A percentile compares a stretch with the other conserved stretches of the same genome.
Conservation (phyloP, 2,888 invertebrate species). For the Cancer borealis region DNA sequence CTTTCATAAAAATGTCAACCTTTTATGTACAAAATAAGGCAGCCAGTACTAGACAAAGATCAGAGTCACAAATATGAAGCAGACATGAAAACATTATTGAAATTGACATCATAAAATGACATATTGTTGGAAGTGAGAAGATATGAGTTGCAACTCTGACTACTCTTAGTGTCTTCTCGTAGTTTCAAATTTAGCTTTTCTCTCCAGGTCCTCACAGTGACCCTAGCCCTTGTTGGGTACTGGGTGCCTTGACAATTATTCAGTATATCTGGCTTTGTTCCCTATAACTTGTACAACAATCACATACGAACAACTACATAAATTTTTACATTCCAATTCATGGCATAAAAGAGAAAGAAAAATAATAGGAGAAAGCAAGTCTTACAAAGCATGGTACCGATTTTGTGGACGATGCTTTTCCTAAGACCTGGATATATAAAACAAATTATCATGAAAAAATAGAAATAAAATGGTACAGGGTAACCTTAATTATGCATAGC, state of each 20-base stretch:
- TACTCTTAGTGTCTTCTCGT: not conserved
- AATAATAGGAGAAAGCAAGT: no score
- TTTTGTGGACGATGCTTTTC: not conserved
- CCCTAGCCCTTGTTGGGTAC: not conserved
- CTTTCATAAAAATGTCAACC: conserved; percentile 48
- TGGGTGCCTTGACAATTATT: not conserved
- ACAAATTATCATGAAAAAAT: not conserved
- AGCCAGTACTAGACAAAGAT: not conserved
- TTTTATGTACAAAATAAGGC: not conserved
- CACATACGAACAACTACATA: not conserved
- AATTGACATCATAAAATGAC: not conserved
- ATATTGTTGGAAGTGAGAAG: not conserved
- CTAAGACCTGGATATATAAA: not conserved
- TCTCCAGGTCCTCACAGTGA: not conserved
- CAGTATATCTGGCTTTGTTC: conserved; percentile 32
- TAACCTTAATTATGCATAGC: not conserved
- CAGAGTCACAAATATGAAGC: not conserved
- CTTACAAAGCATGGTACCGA: not conserved
- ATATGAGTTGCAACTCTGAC: not conserved
- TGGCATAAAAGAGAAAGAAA: not conserved
- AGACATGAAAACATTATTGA: not conserved
- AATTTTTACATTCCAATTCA: not conserved
- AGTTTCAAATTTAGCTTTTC: not conserved
- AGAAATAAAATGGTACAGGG: not conserved
- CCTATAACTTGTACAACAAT: conserved; percentile 6